Evolutionary conservation across 2,888 invertebrate genomes (phyloP).

Genomic region (Metallyticus violacea): DNA sequence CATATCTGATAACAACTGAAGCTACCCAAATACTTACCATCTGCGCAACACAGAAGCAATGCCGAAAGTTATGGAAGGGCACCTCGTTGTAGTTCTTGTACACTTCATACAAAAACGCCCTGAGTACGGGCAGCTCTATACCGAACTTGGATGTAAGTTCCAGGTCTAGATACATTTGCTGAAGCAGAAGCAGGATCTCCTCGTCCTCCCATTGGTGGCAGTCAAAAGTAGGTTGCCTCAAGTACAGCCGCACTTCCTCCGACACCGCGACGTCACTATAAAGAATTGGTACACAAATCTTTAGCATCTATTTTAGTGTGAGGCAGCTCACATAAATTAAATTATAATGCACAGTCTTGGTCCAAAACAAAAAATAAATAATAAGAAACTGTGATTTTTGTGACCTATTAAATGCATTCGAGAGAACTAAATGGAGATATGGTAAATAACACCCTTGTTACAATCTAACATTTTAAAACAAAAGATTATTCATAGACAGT

Average conservation of each 20-base stretch:
- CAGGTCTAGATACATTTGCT: slow-evolving; percentile 79
- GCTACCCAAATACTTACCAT: slow-evolving; percentile 70
- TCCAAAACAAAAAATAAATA: too few relatives aligned
- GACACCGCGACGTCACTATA: slow-evolving; percentile 62
- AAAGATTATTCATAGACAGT: too few relatives aligned
- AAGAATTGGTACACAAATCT: too few relatives aligned
- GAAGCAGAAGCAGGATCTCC: slow-evolving; percentile 71
- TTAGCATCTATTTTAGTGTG: too few relatives aligned
- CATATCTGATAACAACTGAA: too few relatives aligned
- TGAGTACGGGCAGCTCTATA: slow-evolving; percentile 65
- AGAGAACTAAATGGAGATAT: too few relatives aligned
- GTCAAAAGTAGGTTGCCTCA: slow-evolving; percentile 71
- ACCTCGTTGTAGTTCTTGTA: slow-evolving; percentile 83
- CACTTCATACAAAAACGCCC: slow-evolving; percentile 71
- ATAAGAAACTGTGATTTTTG: too few relatives aligned
- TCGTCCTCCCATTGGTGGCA: slow-evolving; percentile 81
- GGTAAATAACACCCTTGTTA: too few relatives aligned
- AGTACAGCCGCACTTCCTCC: slow-evolving; percentile 60
- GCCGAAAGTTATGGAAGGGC: slow-evolving; percentile 83
- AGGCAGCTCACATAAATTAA: too few relatives aligned
- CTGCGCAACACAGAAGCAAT: slow-evolving; percentile 84
- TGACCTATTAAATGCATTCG: too few relatives aligned
- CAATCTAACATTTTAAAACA: too few relatives aligned
- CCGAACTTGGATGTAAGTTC: slow-evolving; percentile 71
- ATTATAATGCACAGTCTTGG: too few relatives aligned